Evolutionary conservation across 2,797 vertebrate genomes (phyloP), one percentile per base, ranked within the genome.

Genomic region (Caiman crocodilus): DNA sequence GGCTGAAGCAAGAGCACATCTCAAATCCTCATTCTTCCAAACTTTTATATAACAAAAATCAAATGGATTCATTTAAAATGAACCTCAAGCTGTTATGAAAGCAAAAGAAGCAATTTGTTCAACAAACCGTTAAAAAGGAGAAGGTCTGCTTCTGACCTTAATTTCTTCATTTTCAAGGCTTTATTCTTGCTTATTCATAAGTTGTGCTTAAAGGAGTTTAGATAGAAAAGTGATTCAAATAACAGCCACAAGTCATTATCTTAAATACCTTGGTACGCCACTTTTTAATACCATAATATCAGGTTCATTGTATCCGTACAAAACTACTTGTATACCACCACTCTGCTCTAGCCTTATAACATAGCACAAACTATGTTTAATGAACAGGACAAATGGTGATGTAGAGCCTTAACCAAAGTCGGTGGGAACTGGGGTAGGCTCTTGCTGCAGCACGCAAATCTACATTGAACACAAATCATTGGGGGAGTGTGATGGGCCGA

Each of bases 1-100:
- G 88, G 88, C 93, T 25, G 94, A 94, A 95, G 95, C 90, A 80
- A 94, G 74, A 92, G 83, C 79, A 94, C 74, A 81, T 84, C 92
- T 95, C 90, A 95, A 96, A 79, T 92, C 85, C 82, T 92, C 88
- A 82, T 23, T 84, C 32, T 83, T 71, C 76, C 79, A 85, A 94
- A 82, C 30, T 83, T 78, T 65, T 85, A 60, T 63, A n/a, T 17
- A 76, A 84, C 81, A 89, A 90, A 85, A 90, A 90, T 42, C 2
- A 82, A 84, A 63, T 89, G 81, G 92, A 92, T 80, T 93, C 67
- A 91, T 42, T 89, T 80, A 79, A 85, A 74, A 91, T 75, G 90
- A 93, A 93, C 88, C 82, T 93, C 93, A 91, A 94, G 92, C 85
- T 64, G 55, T 91, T 73, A 93, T 78, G 93, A 84, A 84, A 94